Evolutionary conservation across 2,797 vertebrate species (phyloP), one percentile per base, ranked within the genome.

Genomic region (Rhabdomys pumilio): DNA sequence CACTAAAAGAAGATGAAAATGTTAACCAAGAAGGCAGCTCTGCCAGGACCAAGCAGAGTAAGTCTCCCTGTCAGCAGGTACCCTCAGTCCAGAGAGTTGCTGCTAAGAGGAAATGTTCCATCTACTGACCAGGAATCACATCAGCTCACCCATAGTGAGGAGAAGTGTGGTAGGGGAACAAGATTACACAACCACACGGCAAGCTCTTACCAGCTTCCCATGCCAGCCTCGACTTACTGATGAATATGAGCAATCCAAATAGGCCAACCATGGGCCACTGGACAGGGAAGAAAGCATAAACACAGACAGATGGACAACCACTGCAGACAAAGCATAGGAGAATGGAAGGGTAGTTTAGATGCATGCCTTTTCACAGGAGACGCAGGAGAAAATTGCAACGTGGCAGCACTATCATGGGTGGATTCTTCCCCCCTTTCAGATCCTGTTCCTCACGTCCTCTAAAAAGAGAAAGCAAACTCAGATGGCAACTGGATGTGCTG

Each of bases 41-140:
- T 63, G 38, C 72, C 65, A 93, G 53, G 55, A 67, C 50, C 53
- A 26, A 22, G n/a, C 67, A 19, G 10, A 90, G 24, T 20, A 82
- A 59, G 53, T 20, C 41, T 81, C 31, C 65, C 44, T 63, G 22
- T 26, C 61, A n/a, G 44, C 44, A 85, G 31, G 38, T 29, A 80
- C 26, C 50, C 59, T 53, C 80, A 88, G 53, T 12, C n/a, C 73
- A 50, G 75, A 87, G 13, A 47, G 63, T 57, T 24, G 26, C 69
- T 15, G 26, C 10, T 8, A 91, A 73, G 34, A 95, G 82, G 81
- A 97, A 96, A 94, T 92, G 41, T 15, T 84, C 92, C 38, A 47
- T 9, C 20, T 57, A 55, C 63, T 97, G 89, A 93, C 91, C 96
- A 0, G 13, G 77, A 92, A 94, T 77, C 63, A 63, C 63, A 91